Conservation (phyloP, 2,797 vertebrate species). For the Alosa sapidissima region DNA sequence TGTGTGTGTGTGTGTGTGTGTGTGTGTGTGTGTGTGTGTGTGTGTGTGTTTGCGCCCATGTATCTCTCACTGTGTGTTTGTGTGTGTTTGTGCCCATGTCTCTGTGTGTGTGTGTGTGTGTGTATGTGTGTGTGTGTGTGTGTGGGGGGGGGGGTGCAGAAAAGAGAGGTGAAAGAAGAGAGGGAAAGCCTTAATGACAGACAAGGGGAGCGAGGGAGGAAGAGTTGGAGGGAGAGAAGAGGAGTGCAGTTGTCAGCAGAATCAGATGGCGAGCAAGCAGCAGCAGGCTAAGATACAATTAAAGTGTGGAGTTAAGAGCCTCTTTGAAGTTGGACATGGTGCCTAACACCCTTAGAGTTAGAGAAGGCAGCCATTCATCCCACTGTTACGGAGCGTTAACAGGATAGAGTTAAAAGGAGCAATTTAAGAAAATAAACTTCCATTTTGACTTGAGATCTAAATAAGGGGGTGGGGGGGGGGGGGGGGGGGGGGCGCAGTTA, state of each 20-base stretch:
- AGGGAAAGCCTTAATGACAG: constrained; percentile 10
- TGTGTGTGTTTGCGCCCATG: neutral
- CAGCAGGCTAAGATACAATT: constrained; percentile 84
- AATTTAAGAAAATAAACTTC: constrained; percentile 73
- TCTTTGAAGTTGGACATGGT: constrained; percentile 86
- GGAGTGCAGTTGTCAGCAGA: constrained; percentile 85
- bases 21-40: neutral
- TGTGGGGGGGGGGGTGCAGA: constrained; percentile 30
- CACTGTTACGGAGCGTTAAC: constrained; percentile 74
- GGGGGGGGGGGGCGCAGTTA: constrained; percentile 28
- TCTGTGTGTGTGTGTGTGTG: neutral
- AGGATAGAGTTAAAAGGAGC: constrained; percentile 69
- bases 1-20: neutral
- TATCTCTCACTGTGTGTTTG: neutral
- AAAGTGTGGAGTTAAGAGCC: constrained; percentile 82
- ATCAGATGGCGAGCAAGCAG: constrained; percentile 77
- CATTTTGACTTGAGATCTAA: constrained; percentile 66
- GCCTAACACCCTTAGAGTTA: constrained; percentile 75
- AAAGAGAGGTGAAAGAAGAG: constrained; percentile 33
- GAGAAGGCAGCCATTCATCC: constrained; percentile 70
- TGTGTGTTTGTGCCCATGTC: neutral
- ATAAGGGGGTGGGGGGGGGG: constrained; percentile 48
- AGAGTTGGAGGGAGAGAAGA: constrained; percentile 54
- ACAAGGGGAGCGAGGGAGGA: constrained; percentile 1
- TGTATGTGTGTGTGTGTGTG: neutral